Conservation (phyloP, 2,113 vertebrate species). For the Melanerpes aurifrons region DNA sequence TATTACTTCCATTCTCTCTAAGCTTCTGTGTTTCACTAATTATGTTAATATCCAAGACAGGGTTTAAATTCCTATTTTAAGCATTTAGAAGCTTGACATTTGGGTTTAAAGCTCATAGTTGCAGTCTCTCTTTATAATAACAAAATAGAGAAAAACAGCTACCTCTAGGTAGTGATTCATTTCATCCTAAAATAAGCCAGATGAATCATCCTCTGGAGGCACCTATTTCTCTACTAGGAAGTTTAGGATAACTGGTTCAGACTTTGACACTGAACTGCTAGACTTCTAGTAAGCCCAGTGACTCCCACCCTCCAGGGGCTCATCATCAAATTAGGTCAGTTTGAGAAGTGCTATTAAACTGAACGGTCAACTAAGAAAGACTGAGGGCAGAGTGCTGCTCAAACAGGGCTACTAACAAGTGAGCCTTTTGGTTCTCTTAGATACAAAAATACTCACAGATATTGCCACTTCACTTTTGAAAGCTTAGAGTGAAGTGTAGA, state of each 20-base stretch:
- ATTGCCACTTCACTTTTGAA: not conserved
- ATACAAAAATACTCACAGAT: not conserved
- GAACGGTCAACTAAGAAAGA: not conserved
- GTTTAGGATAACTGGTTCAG: not conserved
- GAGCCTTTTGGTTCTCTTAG: not conserved
- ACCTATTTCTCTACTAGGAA: not conserved
- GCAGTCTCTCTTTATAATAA: not conserved
- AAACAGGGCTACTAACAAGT: not conserved
- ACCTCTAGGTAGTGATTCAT: not conserved
- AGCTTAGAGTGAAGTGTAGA: not conserved
- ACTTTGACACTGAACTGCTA: not conserved
- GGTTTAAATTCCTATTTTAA: not conserved
- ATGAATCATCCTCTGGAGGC: constrained; percentile 16
- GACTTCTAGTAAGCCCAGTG: not conserved
- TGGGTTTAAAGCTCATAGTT: not conserved
- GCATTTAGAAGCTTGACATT: not conserved
- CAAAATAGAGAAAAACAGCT: not conserved
- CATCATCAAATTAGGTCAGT: not conserved
- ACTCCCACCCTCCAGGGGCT: not conserved
- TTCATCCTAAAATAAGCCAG: not conserved
- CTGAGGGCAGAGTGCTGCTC: not conserved
- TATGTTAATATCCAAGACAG: not conserved
- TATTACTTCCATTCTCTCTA: not conserved
- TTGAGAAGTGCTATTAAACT: not conserved
- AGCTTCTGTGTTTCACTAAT: not conserved